Conservation (phyloP, 2,888 invertebrate genomes). For the Harpagoxenus sublaevis region DNA sequence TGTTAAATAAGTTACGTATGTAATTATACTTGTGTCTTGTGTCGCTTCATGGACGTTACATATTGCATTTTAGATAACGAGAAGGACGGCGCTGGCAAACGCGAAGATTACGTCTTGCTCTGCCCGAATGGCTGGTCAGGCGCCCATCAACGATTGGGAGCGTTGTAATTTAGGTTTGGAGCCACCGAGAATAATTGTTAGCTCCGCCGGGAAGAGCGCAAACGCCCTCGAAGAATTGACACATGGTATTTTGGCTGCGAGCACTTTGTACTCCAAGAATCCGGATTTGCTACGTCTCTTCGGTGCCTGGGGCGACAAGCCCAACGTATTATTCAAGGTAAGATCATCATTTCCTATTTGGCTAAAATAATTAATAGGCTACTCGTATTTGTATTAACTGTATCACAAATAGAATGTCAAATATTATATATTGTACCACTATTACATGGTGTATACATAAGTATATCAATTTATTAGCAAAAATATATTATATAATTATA, state of each 20-base stretch:
- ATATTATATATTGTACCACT: not conserved
- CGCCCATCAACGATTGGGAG: slow-evolving; percentile 87
- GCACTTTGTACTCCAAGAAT: slow-evolving; percentile 87
- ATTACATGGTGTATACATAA: not conserved
- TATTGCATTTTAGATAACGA: slow-evolving; percentile 8
- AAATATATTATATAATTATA: not conserved
- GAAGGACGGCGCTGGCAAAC: slow-evolving; percentile 77
- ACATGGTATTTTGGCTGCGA: slow-evolving; percentile 89
- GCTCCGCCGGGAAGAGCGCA: slow-evolving; percentile 86
- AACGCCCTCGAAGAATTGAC: slow-evolving; percentile 89
- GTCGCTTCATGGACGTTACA: not conserved
- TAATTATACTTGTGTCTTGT: not conserved
- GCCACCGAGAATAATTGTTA: slow-evolving; percentile 88
- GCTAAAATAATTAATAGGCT: not conserved
- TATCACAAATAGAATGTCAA: not conserved
- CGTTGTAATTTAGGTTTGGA: slow-evolving; percentile 89
- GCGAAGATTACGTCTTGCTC: slow-evolving; percentile 88
- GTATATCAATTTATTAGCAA: too few relatives aligned
- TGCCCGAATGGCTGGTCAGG: slow-evolving; percentile 89
- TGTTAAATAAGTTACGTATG: not conserved
- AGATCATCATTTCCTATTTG: not conserved
- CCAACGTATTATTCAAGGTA: slow-evolving; percentile 88
- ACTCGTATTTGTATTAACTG: not conserved
- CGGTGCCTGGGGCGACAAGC: slow-evolving; percentile 87
- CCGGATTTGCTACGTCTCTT: slow-evolving; percentile 90